Evolutionary conservation across 1,140 invertebrate species (phyloP).

Genomic region (Drosophila sp.): DNA sequence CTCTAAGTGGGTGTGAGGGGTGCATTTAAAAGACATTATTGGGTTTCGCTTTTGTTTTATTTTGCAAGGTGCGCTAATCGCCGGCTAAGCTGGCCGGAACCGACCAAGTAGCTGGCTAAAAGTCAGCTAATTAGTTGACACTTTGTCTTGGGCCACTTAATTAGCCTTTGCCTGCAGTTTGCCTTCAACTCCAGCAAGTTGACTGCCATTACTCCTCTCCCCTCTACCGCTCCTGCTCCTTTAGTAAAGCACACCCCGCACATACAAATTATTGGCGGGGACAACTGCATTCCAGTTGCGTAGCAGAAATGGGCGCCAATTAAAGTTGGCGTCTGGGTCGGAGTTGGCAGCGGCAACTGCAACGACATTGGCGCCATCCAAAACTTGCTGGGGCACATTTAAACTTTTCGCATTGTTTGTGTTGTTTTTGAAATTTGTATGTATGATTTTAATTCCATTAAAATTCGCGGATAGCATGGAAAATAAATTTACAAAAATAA

Average conservation of each 20-base stretch:
- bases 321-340: slow-evolving; percentile 71
- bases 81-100: slow-evolving; percentile 64
- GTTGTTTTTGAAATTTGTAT: slow-evolving; percentile 53
- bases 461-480: slow-evolving; percentile 65
- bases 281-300: slow-evolving; percentile 83
- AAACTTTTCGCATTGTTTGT: slow-evolving; percentile 68
- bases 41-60: slow-evolving; percentile 64
- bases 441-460: slow-evolving; percentile 81
- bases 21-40: slow-evolving; percentile 76
- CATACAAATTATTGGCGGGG: slow-evolving; percentile 77
- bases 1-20: background rate
- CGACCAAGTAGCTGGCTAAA: slow-evolving; percentile 55
- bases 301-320: slow-evolving; percentile 81
- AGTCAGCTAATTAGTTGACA: slow-evolving; percentile 79
- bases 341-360: slow-evolving; percentile 30
- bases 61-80: slow-evolving; percentile 73
- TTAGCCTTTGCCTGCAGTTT: slow-evolving; percentile 51
- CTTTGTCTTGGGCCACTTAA: slow-evolving; percentile 79
- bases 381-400: slow-evolving; percentile 72
- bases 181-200: background rate
- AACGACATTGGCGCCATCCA: slow-evolving; percentile 60
- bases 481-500: slow-evolving; percentile 55
- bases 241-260: slow-evolving; percentile 69
- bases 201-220: background rate
- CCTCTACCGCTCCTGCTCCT: background rate